Evolutionary conservation across 1,140 invertebrate species (phyloP).

Genomic region (Diuraphis noxia): DNA sequence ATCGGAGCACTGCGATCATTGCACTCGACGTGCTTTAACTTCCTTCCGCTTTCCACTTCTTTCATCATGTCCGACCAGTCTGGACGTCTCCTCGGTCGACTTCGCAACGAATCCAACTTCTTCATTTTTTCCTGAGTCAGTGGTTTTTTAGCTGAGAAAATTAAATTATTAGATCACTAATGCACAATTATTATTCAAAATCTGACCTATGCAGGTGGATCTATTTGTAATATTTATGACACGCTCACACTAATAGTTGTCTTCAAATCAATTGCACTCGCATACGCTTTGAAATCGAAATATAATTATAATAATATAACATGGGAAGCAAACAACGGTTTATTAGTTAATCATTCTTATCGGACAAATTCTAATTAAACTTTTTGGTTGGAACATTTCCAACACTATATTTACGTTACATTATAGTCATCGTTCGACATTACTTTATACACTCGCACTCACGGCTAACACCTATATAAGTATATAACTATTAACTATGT

Average conservation of each 20-base stretch:
- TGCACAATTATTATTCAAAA: background rate
- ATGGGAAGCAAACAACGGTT: background rate
- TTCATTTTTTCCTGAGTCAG: conserved; percentile 56
- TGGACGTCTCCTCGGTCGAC: conserved; percentile 76
- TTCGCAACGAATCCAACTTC: conserved; percentile 67
- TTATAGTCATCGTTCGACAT: conserved; percentile 31
- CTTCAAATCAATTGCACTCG: background rate
- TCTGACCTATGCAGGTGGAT: background rate
- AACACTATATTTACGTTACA: conserved; percentile 44
- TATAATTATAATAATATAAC: background rate
- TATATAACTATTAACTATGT: background rate
- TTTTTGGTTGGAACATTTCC: conserved; percentile 35
- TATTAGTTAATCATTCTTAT: conserved; percentile 11
- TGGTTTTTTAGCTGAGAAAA: conserved; percentile 44
- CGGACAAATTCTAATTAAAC: conserved; percentile 25
- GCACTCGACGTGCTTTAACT: conserved; percentile 77
- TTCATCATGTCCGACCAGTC: conserved; percentile 90
- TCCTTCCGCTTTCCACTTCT: conserved; percentile 78
- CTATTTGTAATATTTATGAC: background rate
- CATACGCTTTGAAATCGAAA: background rate
- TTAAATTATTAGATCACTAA: background rate
- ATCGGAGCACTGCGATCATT: conserved; percentile 75
- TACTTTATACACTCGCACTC: background rate
- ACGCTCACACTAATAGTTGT: background rate
- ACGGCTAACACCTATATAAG: background rate